These are phyloP conservation scores for Halictus quadricinctus DNA, from an alignment of 2,888 invertebrate species.

Conservation along the genomic window DNA sequence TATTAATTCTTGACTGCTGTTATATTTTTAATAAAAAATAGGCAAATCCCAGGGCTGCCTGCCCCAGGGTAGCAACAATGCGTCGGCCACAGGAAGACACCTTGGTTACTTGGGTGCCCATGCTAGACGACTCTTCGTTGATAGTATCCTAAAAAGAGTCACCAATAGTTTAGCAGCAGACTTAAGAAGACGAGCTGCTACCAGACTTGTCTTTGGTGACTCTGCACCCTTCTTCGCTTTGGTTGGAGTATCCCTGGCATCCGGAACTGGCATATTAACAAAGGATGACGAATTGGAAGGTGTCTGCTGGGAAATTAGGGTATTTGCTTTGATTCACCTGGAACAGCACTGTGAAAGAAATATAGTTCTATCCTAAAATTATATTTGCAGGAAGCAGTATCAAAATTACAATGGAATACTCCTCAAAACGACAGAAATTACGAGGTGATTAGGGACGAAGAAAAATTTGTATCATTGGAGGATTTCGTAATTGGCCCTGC, in stretches of 20 bases:
- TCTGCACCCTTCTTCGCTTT: constrained; percentile 89
- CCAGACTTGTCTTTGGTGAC: constrained; percentile 86
- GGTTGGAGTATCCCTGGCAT: constrained; percentile 89
- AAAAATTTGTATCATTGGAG: constrained; percentile 83
- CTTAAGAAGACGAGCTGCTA: constrained; percentile 86
- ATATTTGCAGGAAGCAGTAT: constrained; percentile 84
- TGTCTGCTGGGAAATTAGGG: constrained; percentile 90
- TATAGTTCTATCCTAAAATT: background rate
- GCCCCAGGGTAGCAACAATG: constrained; percentile 74
- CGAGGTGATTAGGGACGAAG: constrained; percentile 80
- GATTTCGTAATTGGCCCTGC: constrained; percentile 87
- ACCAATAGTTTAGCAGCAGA: constrained; percentile 87
- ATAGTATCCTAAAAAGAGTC: constrained; percentile 88
- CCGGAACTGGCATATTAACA: constrained; percentile 88
- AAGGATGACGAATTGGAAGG: constrained; percentile 91
- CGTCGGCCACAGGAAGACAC: constrained; percentile 71
- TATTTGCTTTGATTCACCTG: constrained; percentile 65
- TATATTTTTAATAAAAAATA: constrained; percentile 51
- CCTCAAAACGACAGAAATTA: constrained; percentile 82
- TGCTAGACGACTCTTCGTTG: constrained; percentile 87
- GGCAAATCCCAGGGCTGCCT: constrained; percentile 79
- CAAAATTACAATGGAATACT: constrained; percentile 84
- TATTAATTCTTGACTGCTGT: background rate
- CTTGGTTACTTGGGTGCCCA: constrained; percentile 83
- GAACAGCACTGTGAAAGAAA: too few species aligned